phyloP scores from a whole-genome alignment of 2,888 invertebrate genomes.

The Monochamus alternatus region DNA sequence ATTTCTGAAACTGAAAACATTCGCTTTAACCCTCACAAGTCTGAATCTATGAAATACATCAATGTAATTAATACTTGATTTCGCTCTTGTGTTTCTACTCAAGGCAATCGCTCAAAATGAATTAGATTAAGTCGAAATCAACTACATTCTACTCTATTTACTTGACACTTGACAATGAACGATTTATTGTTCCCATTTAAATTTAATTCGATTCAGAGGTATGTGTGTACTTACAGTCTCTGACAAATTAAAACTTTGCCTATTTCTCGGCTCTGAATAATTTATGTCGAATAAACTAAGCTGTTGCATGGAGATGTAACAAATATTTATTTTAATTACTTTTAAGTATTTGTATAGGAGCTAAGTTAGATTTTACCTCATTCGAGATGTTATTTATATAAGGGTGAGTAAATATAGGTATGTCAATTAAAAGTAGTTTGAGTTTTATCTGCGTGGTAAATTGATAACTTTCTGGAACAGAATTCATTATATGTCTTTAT shows the following conservation, averaged over 20 bases:
- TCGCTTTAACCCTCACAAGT: too few species aligned
- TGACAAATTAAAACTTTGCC: slow-evolving; percentile 8
- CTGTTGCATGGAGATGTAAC: slow-evolving; percentile 3
- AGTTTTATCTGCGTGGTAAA: too few species aligned
- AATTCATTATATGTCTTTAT: too few species aligned
- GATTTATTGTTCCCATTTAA: slow-evolving; percentile 2
- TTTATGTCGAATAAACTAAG: background rate
- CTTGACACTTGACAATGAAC: slow-evolving; percentile 2
- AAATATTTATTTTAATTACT: slow-evolving; percentile 3
- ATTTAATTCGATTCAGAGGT: slow-evolving; percentile 6
- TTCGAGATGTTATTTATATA: too few species aligned
- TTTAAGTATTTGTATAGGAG: background rate
- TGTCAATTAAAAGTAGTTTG: too few species aligned
- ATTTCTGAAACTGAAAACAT: too few species aligned
- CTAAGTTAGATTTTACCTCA: background rate
- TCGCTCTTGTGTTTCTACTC: background rate
- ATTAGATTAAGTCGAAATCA: background rate
- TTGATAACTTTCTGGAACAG: too few species aligned
- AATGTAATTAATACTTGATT: slow-evolving; percentile 3
- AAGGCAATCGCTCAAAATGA: background rate
- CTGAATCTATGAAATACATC: background rate
- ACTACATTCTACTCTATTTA: background rate
- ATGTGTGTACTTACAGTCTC: background rate
- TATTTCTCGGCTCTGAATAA: slow-evolving; percentile 5
- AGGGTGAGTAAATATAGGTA: too few species aligned